A percentile compares a stretch with the other conserved stretches of the same genome.
These are phyloP conservation scores for Macrophya alboannulata DNA, from an alignment of 2,888 invertebrate species.

Conservation along the genomic window DNA sequence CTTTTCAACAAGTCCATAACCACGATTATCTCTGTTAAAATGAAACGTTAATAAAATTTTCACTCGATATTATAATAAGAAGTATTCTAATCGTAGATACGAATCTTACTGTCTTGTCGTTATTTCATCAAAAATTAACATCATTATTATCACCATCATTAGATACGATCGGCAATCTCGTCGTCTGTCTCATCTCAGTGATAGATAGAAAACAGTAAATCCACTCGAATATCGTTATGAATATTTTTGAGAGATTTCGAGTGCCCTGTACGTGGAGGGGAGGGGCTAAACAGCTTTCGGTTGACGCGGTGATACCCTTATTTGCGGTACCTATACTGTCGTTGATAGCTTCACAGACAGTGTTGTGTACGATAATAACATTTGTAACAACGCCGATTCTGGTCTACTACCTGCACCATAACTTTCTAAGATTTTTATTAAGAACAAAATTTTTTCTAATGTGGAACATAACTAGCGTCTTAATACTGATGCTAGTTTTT, in stretches of 20 bases:
- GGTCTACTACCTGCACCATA: conserved; percentile 76
- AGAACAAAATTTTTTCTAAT: conserved; percentile 89
- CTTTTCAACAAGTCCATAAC: neutral
- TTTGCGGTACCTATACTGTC: conserved; percentile 74
- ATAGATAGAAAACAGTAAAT: neutral
- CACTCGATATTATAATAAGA: neutral
- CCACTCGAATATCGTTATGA: conserved; percentile 65
- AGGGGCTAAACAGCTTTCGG: conserved; percentile 76
- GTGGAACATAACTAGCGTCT: conserved; percentile 87
- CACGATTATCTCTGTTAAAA: neutral
- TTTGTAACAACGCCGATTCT: conserved; percentile 74
- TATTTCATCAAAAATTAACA: neutral
- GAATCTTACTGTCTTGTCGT: neutral
- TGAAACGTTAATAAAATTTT: neutral
- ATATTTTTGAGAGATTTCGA: conserved; percentile 69
- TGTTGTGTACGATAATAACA: conserved; percentile 73
- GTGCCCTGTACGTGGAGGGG: conserved; percentile 73
- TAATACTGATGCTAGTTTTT: conserved; percentile 86
- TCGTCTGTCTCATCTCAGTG: neutral
- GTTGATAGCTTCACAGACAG: conserved; percentile 75
- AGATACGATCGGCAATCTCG: neutral
- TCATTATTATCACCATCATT: neutral
- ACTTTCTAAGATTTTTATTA: conserved; percentile 75
- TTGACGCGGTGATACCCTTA: conserved; percentile 77
- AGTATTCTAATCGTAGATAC: neutral